Conservation (phyloP, 2,888 invertebrate genomes). For the Philaethria dido region DNA sequence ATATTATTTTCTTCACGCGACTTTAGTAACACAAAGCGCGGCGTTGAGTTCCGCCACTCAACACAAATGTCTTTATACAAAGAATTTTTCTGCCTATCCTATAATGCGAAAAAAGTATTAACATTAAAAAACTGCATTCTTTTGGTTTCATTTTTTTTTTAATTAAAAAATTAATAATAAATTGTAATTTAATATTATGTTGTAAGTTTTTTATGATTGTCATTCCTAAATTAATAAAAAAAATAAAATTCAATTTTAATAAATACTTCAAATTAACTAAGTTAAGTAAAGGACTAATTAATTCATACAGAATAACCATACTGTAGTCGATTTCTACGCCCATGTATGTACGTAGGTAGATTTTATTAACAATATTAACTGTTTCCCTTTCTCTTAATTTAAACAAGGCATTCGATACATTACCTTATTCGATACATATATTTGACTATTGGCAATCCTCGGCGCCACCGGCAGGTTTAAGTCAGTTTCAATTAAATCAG, state of each 20-base stretch:
- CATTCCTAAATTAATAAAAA: not conserved
- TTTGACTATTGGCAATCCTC: constrained; percentile 27
- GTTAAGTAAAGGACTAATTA: not conserved
- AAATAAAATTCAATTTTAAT: not conserved
- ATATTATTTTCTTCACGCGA: too few species aligned
- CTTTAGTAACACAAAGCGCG: too few species aligned
- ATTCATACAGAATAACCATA: not conserved
- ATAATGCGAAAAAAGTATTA: too few species aligned
- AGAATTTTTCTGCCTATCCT: too few species aligned
- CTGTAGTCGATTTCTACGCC: constrained; percentile 6
- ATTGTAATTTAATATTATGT: too few species aligned
- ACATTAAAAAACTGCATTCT: too few species aligned
- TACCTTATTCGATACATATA: constrained; percentile 9
- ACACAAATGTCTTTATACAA: too few species aligned
- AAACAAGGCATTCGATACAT: constrained; percentile 19
- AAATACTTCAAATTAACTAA: constrained; percentile 1
- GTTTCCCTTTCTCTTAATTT: constrained; percentile 27
- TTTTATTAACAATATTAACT: constrained; percentile 4
- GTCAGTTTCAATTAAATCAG: constrained; percentile 28
- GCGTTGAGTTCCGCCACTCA: too few species aligned
- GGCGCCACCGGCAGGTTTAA: constrained; percentile 32
- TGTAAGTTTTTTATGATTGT: too few species aligned
- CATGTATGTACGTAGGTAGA: not conserved
- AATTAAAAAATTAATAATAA: too few species aligned
- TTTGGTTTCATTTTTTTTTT: too few species aligned